Evolutionary conservation across 35 echinoderm and acorn worm genomes (phyloP), one percentile per base, ranked within the genome.

Genomic region (Diadema setosum): DNA sequence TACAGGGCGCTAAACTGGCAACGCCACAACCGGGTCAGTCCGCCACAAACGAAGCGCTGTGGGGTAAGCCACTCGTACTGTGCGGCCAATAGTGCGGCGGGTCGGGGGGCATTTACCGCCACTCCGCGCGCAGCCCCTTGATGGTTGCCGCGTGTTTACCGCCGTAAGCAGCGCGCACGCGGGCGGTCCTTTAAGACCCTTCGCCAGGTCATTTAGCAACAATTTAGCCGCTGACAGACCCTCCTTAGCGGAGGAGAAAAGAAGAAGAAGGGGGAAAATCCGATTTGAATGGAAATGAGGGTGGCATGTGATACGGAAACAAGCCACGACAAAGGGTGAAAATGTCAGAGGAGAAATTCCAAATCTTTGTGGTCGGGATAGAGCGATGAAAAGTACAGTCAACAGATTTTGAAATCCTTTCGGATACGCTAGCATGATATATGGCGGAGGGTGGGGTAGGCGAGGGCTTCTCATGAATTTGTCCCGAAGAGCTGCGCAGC

Each of bases 211-310:
- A 67, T 67, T 67, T 67, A 67, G 29, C 27, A 67, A 67, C 63
- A 67, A 67, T 67, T 67, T 67, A 67, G 5, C 63, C 63, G 63
- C 63, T 67, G 63, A 67, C 63, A 67, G 63, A 67, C 8, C 63
- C 63, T 67, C 27, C 63, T 67, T 67, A 67, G 63, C 5, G 21
- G 8, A 33, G 63, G 63, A n/a, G 26, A 67, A 33, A 67, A 55
- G 21, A 2, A 55, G 49, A 55, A 67, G 63, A 31, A 32, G 63
- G 37, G 63, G 18, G 37, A 67, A 33, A 6, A 33, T 31, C 27
- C 37, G 24, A 67, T 18, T 67, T 26, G 30, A 67, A 67, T 67
- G 12, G 63, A 67, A 34, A 67, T 33, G 20, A 16, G 37, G 63
- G 63, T 67, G 63, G 24, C 36, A 65, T 67, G 2, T 67, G 63